Evolutionary conservation across 2,888 invertebrate species (phyloP).

Genomic region (Cepaea hortensis): DNA sequence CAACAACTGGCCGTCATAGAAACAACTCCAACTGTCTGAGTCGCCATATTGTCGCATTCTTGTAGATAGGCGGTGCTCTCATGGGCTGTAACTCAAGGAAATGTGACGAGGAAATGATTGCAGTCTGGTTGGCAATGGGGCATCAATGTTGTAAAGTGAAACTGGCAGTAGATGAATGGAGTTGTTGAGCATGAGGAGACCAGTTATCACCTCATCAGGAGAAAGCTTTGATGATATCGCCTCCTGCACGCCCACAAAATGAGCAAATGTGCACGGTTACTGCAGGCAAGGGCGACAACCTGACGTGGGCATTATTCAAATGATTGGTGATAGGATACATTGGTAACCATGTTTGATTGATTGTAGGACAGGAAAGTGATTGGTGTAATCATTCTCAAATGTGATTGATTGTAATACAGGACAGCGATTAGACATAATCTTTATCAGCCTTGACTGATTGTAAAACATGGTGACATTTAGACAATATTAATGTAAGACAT

Average conservation of each 20-base stretch:
- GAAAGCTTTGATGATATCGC: not conserved
- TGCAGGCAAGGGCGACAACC: not conserved
- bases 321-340: not conserved
- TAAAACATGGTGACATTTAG: too few species aligned
- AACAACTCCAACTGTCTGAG: not conserved
- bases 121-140: not conserved
- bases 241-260: not conserved
- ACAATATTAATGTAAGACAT: too few species aligned
- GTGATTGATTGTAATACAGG: too few species aligned
- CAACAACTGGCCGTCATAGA: conserved; percentile 3
- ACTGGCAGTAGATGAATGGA: conserved; percentile 6
- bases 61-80: not conserved
- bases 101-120: not conserved
- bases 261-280: not conserved
- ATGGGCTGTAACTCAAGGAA: not conserved
- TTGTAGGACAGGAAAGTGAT: too few species aligned
- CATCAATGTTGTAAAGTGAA: conserved; percentile 18
- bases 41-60: conserved; percentile 16
- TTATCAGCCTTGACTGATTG: too few species aligned
- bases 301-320: not conserved
- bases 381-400: too few species aligned
- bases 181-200: conserved; percentile 2
- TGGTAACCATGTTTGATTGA: too few species aligned
- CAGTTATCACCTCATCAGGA: conserved; percentile 26
- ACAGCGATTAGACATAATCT: too few species aligned